Conservation (phyloP, 2,113 vertebrate species). For the Uria lomvia region DNA sequence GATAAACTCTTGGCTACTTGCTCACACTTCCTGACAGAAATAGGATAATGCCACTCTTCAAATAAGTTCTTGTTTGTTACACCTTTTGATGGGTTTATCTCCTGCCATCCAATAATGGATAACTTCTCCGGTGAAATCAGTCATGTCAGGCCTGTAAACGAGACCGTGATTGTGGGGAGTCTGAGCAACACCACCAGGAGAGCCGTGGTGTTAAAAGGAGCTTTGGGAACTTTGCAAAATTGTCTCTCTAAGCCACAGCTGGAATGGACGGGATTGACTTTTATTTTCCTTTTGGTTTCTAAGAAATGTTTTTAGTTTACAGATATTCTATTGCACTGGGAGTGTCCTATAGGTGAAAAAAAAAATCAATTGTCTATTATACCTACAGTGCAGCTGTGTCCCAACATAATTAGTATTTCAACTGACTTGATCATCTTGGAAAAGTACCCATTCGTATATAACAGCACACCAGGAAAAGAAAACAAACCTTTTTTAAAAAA, state of each 20-base stretch:
- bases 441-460: background rate
- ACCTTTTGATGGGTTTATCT: constrained; percentile 66
- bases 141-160: constrained; percentile 28
- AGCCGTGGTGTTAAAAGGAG: background rate
- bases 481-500: background rate
- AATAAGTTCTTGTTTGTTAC: constrained; percentile 56
- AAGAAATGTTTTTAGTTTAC: background rate
- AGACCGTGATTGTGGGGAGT: background rate
- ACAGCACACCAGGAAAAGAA: background rate
- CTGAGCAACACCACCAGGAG: background rate
- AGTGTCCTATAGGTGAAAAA: background rate
- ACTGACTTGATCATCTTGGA: background rate
- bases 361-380: background rate
- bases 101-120: constrained; percentile 51
- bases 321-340: background rate
- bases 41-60: constrained; percentile 62
- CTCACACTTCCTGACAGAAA: constrained; percentile 51
- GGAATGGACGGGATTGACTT: constrained; percentile 10
- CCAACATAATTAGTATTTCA: background rate
- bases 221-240: constrained; percentile 24
- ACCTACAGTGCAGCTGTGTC: background rate
- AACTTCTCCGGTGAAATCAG: constrained; percentile 47
- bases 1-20: constrained; percentile 44
- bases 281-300: constrained; percentile 35
- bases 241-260: background rate